Evolutionary conservation across 2,888 invertebrate species (phyloP).

Genomic region (Cerastoderma edule): DNA sequence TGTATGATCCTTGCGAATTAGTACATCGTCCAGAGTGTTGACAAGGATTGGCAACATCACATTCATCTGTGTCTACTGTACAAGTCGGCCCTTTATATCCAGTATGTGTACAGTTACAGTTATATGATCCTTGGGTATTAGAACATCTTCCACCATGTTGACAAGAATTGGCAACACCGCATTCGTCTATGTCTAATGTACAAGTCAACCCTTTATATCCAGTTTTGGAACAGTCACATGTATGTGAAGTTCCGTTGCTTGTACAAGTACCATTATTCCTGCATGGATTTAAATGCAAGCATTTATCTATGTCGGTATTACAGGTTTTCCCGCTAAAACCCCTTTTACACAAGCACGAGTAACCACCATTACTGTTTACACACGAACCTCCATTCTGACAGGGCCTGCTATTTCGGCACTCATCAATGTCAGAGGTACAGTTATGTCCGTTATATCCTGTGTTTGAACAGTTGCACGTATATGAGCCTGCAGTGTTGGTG

Average conservation of each 20-base stretch:
- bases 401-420: conserved; percentile 23
- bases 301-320: background rate
- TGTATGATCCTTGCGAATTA: conserved; percentile 16
- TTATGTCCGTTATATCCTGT: background rate
- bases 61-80: conserved; percentile 17
- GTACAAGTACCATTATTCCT: conserved; percentile 17
- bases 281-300: conserved; percentile 7
- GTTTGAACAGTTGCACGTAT: background rate
- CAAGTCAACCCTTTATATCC: background rate
- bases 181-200: background rate
- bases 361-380: conserved; percentile 13
- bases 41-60: background rate
- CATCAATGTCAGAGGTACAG: conserved; percentile 25
- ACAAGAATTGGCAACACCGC: background rate
- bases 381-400: conserved; percentile 34
- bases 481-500: conserved; percentile 39
- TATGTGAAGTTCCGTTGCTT: conserved; percentile 11
- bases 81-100: conserved; percentile 17
- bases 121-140: conserved; percentile 24
- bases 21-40: conserved; percentile 11
- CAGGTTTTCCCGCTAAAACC: conserved; percentile 1
- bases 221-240: conserved; percentile 1
- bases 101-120: conserved; percentile 5
- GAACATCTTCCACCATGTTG: conserved; percentile 19
- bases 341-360: conserved; percentile 24